phyloP scores from a whole-genome alignment of 1,140 invertebrate species.

The Potamilus streckersoni region DNA sequence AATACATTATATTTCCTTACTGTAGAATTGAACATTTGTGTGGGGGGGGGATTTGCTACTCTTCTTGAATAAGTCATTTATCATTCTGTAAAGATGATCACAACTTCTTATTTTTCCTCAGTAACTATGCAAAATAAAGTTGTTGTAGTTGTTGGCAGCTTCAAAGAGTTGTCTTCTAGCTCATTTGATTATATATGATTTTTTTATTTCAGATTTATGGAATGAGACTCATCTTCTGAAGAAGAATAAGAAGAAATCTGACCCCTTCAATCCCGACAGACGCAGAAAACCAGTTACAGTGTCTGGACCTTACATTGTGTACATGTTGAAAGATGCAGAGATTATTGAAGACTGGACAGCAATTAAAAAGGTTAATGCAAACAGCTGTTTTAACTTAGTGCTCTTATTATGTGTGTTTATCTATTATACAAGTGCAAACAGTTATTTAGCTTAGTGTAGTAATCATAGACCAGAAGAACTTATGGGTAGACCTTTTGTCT shows the following conservation, averaged over 20 bases:
- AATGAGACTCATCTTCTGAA: slow-evolving; percentile 65
- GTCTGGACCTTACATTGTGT: slow-evolving; percentile 95
- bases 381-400: background rate
- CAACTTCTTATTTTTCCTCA: no score
- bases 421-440: background rate
- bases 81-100: no score
- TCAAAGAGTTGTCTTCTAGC: background rate
- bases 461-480: no score
- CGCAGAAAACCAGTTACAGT: slow-evolving; percentile 87
- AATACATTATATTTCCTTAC: no score
- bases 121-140: no score
- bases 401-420: slow-evolving; percentile 1
- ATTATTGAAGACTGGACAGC: slow-evolving; percentile 96
- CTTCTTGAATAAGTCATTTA: no score
- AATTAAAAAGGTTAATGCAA: slow-evolving; percentile 82
- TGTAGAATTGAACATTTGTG: no score
- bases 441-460: background rate
- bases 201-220: slow-evolving; percentile 61
- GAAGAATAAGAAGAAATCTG: slow-evolving; percentile 67
- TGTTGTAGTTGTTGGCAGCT: background rate
- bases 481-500: no score
- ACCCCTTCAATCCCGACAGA: slow-evolving; percentile 69
- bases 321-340: slow-evolving; percentile 93
- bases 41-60: no score
- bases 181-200: slow-evolving; percentile 13